Evolutionary conservation across 2,113 vertebrate species (phyloP), one percentile per base, ranked within the genome.

Genomic region (Vidua macroura): DNA sequence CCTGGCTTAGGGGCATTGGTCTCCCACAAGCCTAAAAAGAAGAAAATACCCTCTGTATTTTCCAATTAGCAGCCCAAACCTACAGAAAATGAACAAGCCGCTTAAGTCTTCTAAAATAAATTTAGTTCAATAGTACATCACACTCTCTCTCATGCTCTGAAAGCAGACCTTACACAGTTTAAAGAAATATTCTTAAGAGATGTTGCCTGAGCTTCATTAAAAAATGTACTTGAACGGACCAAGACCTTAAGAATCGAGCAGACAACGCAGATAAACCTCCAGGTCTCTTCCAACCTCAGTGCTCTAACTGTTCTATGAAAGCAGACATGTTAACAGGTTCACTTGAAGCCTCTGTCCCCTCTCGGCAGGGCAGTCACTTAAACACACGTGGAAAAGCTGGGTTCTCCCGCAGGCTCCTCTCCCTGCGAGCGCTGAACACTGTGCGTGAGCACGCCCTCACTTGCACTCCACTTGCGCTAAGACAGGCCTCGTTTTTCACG

Each of bases 391-490:
- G 15, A 3, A 3, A 15, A 39, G 20, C 33, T 0, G 12, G 5
- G 5, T 3, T 39, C 25, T 27, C 39, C 6, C 9, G 17, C 3
- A 9, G 19, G 7, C 13, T 11, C 14, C 44, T 31, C 6, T 10
- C 14, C 11, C 48, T 5, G 35, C 1, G 2, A 11, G 16, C 1
- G 18, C 1, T 0, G 9, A 2, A 0, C 10, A 0, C 41, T 0
- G 44, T 1, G 8, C 0, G 15, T 0, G 37, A 19, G 30, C 64
- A 1, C 1, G 3, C 13, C 68, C 68, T 44, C 11, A 4, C 52
- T 28, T 1, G 41, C 11, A 6, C 39, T 1, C 30, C 5, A 20
- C 51, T 31, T 4, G 5, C 58, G 4, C 33, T 3, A 5, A 15
- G 3, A 35, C 35, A 22, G 28, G 18, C 39, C 53, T 3, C 11